Base-by-base conservation (phyloP, 2,797 vertebrate species). In the Euphonia xanthogaster region DNA sequence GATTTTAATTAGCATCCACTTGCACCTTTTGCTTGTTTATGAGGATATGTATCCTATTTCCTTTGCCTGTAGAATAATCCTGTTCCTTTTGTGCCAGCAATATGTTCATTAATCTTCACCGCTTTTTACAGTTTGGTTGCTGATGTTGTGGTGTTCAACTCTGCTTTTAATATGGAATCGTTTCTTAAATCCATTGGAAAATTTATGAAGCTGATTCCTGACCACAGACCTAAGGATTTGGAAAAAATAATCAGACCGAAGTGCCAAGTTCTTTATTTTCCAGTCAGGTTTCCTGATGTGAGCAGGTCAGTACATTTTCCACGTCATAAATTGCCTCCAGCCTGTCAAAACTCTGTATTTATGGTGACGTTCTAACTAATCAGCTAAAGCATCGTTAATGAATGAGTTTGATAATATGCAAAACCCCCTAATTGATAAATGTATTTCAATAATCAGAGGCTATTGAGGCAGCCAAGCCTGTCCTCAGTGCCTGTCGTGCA, bases 121-220 rank as follows among this genome's bases (percentile, higher is more conserved):
- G 0, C 54, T 93, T 54, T 96, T 94, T 95, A 30, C 96, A 99
- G 99, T 97, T 97, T 99, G 96, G 99, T 99, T 87, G 98, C 99
- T 65, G 99, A 99, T 86, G 94, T 97, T 54, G 98, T 99, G 89
- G 98, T 98, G 48, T 99, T 99, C 97, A 99, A 99, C 98, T 99
- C 99, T 1, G 47, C 82, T 61, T 99, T 99, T 98, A 99, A 99
- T 97, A 99, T 99, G 99, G 98, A 99, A 80, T 99, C 99, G 44
- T 99, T 99, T 97, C 98, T 97, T 70, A 98, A 96, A 18, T 98
- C 98, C 91, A 98, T 99, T 92, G 96, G 96, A 62, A 98, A 98
- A 94, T 99, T 99, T 97, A 98, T 99, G 98, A 99, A 98, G 97
- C 98, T 98, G 97, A 98, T 99, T 94, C 99, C 99, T 50, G 99